Conservation (phyloP, 2,113 vertebrate genomes). For the Pycnonotus jocosus region DNA sequence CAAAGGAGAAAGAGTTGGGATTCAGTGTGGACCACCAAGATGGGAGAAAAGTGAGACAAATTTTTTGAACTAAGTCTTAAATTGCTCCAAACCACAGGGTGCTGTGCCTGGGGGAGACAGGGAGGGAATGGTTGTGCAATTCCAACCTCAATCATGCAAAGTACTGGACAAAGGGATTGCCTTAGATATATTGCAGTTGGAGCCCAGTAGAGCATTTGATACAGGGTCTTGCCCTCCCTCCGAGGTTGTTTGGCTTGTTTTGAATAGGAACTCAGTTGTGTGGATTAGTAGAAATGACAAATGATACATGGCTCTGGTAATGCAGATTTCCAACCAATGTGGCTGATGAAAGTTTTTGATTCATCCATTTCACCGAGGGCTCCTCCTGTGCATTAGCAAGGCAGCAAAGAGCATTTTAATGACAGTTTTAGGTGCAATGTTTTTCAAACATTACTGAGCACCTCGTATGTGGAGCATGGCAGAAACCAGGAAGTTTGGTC, state of each 20-base stretch:
- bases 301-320: background rate
- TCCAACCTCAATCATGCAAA: background rate
- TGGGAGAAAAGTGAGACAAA: slow-evolving; percentile 19
- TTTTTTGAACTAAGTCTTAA: background rate
- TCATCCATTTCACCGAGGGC: background rate
- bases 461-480: background rate
- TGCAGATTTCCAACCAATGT: background rate
- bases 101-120: background rate
- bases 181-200: slow-evolving; percentile 24
- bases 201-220: background rate
- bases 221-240: background rate
- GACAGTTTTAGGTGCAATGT: background rate
- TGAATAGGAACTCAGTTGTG: background rate
- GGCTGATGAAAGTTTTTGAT: background rate
- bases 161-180: background rate
- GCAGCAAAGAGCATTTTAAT: background rate
- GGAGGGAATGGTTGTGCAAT: background rate
- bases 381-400: background rate
- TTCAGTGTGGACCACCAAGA: slow-evolving; percentile 21
- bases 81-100: slow-evolving; percentile 20
- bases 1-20: background rate
- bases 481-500: background rate
- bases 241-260: background rate
- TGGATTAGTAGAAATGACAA: background rate
- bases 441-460: background rate